Percentiles rank a stretch among this genome's conserved stretches.
Evolutionary conservation across 2,888 invertebrate genomes (phyloP).

Genomic region (Leptopterna dolabrata): DNA sequence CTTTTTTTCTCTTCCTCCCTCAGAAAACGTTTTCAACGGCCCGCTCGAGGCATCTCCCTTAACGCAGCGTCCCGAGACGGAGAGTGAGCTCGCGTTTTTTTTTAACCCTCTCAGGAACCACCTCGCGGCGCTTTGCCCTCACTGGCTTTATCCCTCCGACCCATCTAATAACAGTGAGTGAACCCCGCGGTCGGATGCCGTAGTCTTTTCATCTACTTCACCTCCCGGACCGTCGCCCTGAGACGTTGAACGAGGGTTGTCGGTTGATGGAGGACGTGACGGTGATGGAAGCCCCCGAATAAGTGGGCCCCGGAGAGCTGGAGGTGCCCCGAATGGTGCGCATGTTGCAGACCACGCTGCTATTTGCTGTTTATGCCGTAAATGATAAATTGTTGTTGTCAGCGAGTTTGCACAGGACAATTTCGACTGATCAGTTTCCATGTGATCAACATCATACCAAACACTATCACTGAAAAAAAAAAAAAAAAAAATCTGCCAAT

Average conservation of each 20-base stretch:
- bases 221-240: neutral
- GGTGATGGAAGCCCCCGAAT: neutral
- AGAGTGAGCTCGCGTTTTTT: neutral
- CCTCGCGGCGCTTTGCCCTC: neutral
- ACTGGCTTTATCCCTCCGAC: neutral
- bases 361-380: too few relatives aligned
- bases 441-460: too few relatives aligned
- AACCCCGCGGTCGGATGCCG: neutral
- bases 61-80: neutral
- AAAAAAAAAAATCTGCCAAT: too few relatives aligned
- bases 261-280: neutral
- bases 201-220: neutral
- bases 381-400: too few relatives aligned
- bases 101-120: neutral
- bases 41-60: slow-evolving; percentile 12
- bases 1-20: neutral
- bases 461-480: too few relatives aligned
- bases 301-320: neutral
- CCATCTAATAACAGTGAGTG: slow-evolving; percentile 23
- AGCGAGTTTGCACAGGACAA: too few relatives aligned
- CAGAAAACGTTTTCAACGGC: slow-evolving; percentile 14
- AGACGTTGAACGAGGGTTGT: neutral
- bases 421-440: too few relatives aligned
- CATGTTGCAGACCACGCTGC: too few relatives aligned
- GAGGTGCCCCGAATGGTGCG: neutral